These are phyloP conservation scores for Slavum lentiscoides DNA, from an alignment of 2,888 invertebrate species.

Conservation along the genomic window DNA sequence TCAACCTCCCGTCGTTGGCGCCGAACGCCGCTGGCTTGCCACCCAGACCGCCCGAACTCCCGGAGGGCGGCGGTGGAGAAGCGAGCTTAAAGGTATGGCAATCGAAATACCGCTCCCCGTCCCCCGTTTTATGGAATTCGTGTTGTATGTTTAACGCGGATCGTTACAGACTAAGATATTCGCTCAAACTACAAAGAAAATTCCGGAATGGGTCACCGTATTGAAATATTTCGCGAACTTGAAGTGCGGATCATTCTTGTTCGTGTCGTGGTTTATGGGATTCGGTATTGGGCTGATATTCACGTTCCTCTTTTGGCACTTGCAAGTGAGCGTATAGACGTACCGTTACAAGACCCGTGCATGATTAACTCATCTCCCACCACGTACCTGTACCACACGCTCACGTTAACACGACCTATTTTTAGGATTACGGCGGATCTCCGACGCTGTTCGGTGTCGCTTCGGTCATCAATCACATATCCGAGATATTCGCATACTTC, in stretches of 20 bases:
- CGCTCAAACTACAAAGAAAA: constrained; percentile 85
- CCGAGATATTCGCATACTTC: constrained; percentile 98
- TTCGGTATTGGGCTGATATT: constrained; percentile 98
- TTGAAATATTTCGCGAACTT: constrained; percentile 85
- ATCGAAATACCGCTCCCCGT: not conserved
- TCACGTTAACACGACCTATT: constrained; percentile 35
- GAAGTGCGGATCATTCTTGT: constrained; percentile 88
- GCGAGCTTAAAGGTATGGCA: constrained; percentile 37
- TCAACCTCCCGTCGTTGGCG: constrained; percentile 76
- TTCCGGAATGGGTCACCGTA: constrained; percentile 93
- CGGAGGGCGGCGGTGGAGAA: constrained; percentile 9
- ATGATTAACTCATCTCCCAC: too few species aligned
- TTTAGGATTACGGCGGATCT: constrained; percentile 89
- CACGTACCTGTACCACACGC: too few species aligned
- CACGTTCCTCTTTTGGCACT: constrained; percentile 98
- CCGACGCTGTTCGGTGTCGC: constrained; percentile 97
- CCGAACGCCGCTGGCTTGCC: constrained; percentile 32
- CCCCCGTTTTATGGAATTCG: not conserved
- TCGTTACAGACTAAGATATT: constrained; percentile 77
- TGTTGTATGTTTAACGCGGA: not conserved
- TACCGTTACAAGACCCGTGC: not conserved
- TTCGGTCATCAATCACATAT: constrained; percentile 97
- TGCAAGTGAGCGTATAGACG: constrained; percentile 62
- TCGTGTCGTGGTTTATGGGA: constrained; percentile 99
- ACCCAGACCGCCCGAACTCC: constrained; percentile 34